Conservation (phyloP, 1,140 invertebrate species). For the Matsumurasca onukii region DNA sequence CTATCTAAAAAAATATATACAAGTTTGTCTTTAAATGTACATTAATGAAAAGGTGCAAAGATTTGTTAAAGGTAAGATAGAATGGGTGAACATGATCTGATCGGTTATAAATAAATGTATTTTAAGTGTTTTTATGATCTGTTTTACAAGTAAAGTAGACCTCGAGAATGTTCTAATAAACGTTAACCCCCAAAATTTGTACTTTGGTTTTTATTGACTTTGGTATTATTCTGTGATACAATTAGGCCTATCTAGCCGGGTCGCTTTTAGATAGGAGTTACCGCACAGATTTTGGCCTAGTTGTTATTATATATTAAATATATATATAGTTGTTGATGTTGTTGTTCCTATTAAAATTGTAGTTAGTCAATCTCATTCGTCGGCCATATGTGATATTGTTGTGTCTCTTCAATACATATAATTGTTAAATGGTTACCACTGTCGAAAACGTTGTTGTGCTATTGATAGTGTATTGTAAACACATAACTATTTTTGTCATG, state of each 20-base stretch:
- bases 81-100: constrained; percentile 2
- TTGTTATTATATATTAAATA: constrained; percentile 18
- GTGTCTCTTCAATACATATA: constrained; percentile 30
- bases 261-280: constrained; percentile 20
- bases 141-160: too few relatives aligned
- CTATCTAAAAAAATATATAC: too few relatives aligned
- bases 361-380: constrained; percentile 35
- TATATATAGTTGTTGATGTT: constrained; percentile 30
- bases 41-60: too few relatives aligned
- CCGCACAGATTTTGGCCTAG: constrained; percentile 23
- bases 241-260: constrained; percentile 25
- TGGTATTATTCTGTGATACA: constrained; percentile 18
- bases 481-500: constrained; percentile 28
- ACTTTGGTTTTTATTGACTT: constrained; percentile 7
- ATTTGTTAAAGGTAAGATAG: too few relatives aligned
- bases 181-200: constrained; percentile 1
- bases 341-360: constrained; percentile 29
- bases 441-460: constrained; percentile 32
- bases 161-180: background rate
- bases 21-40: too few relatives aligned
- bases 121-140: background rate
- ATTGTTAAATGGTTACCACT: constrained; percentile 37
- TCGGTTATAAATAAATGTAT: background rate
- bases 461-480: constrained; percentile 28
- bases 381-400: constrained; percentile 39